These are phyloP conservation scores for Amitus sp. DNA, from an alignment of 2,888 invertebrate species.

Conservation along the genomic window DNA sequence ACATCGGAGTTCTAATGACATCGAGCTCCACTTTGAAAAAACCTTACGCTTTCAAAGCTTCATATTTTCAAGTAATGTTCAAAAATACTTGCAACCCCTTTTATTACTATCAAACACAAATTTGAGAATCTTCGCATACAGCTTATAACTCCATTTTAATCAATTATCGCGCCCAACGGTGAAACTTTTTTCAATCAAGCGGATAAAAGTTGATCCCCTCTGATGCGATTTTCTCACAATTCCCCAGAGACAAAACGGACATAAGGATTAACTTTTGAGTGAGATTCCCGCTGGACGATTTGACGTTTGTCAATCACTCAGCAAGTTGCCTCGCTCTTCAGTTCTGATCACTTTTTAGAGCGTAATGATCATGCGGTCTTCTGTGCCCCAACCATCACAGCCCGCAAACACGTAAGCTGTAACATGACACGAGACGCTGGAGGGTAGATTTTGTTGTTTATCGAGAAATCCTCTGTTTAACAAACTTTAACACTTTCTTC, in stretches of 20 bases:
- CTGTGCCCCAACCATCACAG: conserved; percentile 32
- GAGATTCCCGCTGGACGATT: conserved; percentile 54
- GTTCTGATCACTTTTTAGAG: conserved; percentile 31
- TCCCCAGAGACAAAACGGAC: conserved; percentile 24
- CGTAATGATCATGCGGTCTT: conserved; percentile 26
- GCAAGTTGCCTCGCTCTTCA: conserved; percentile 22
- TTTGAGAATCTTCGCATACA: too few relatives aligned
- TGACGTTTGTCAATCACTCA: conserved; percentile 63
- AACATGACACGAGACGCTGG: conserved; percentile 35
- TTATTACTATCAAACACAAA: too few relatives aligned
- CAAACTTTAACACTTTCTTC: conserved; percentile 37
- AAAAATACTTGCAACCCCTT: too few relatives aligned
- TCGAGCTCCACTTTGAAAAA: background rate
- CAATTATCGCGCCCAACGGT: too few relatives aligned
- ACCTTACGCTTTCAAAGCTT: too few relatives aligned
- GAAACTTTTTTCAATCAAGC: background rate
- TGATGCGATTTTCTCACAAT: background rate
- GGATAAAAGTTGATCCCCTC: background rate
- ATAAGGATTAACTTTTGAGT: conserved; percentile 33
- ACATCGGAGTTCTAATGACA: background rate
- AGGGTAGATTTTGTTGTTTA: conserved; percentile 35
- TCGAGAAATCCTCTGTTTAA: conserved; percentile 29
- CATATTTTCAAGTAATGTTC: too few relatives aligned
- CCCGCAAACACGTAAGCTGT: conserved; percentile 39
- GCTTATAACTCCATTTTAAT: too few relatives aligned